phyloP scores from a whole-genome alignment of 1,140 invertebrate genomes.

The Drosophila carrolli region DNA sequence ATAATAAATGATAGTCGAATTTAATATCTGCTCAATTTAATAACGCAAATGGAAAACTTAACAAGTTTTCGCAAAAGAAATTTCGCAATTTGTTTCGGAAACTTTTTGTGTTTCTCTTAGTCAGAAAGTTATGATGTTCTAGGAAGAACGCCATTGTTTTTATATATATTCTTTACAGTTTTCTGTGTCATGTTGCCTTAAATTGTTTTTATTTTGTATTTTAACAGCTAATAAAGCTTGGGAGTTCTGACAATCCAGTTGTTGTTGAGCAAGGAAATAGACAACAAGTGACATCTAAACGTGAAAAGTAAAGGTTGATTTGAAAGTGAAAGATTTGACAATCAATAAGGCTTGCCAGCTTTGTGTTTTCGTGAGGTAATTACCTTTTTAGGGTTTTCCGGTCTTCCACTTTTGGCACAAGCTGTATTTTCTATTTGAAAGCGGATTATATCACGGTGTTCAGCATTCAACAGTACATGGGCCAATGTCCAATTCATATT shows the following conservation, averaged over 20 bases:
- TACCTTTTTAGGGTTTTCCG: background rate
- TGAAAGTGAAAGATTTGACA: background rate
- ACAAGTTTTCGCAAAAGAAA: slow-evolving; percentile 10
- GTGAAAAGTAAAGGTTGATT: background rate
- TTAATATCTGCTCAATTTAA: slow-evolving; percentile 32
- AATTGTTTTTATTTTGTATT: background rate
- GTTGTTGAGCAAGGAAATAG: too few species aligned
- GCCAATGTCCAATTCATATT: slow-evolving; percentile 22
- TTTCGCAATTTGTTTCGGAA: slow-evolving; percentile 17
- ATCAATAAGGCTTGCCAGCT: background rate
- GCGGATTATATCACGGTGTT: slow-evolving; percentile 21
- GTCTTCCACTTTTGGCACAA: background rate
- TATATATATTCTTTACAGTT: slow-evolving; percentile 5
- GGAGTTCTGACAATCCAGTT: background rate
- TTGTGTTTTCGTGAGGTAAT: slow-evolving; percentile 8
- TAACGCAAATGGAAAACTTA: slow-evolving; percentile 19
- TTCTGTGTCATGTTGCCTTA: background rate
- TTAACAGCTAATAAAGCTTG: background rate
- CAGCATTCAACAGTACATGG: background rate
- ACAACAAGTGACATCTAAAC: background rate
- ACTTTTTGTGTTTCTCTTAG: background rate
- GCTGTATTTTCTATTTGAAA: slow-evolving; percentile 2
- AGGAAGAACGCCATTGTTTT: background rate
- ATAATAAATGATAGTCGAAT: slow-evolving; percentile 33
- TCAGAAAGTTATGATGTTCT: slow-evolving; percentile 11